A percentile compares a stretch with the other conserved stretches of the same genome.
These are phyloP conservation scores for Anastrepha ludens DNA, from an alignment of 1,140 invertebrate genomes.

Conservation along the genomic window DNA sequence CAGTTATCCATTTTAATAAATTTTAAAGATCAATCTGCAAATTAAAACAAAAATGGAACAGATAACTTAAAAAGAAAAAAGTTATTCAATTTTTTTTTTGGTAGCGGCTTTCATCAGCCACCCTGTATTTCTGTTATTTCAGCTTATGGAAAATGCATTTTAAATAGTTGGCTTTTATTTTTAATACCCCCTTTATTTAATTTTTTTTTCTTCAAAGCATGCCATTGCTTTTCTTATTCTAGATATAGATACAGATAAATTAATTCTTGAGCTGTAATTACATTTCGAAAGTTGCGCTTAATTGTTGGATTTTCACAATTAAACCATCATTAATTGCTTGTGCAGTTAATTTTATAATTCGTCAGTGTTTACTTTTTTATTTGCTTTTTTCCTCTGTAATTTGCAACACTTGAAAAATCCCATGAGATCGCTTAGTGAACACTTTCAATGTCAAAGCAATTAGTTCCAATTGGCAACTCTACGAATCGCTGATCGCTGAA, in stretches of 20 bases:
- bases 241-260: neutral
- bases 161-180: neutral
- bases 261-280: slow-evolving; percentile 8
- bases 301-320: slow-evolving; percentile 32
- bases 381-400: neutral
- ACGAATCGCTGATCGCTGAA: neutral
- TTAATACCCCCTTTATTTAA: too few species aligned
- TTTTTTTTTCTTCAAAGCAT: too few species aligned
- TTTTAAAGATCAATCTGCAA: too few species aligned
- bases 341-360: slow-evolving; percentile 28
- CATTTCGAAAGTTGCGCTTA: slow-evolving; percentile 32
- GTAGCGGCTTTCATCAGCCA: too few species aligned
- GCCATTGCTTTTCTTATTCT: too few species aligned
- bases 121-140: slow-evolving; percentile 29
- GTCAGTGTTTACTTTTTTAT: slow-evolving; percentile 1
- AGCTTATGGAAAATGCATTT: neutral
- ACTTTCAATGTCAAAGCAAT: slow-evolving; percentile 28
- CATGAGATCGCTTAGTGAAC: neutral
- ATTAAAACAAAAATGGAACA: too few species aligned
- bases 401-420: slow-evolving; percentile 1
- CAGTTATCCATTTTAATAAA: too few species aligned
- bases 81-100: too few species aligned
- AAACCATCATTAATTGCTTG: neutral
- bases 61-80: too few species aligned
- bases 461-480: slow-evolving; percentile 37